A percentile compares a stretch with the other conserved stretches of the same genome.
Conservation (phyloP, 2,797 vertebrate species). For the Sebastes diploproa region DNA sequence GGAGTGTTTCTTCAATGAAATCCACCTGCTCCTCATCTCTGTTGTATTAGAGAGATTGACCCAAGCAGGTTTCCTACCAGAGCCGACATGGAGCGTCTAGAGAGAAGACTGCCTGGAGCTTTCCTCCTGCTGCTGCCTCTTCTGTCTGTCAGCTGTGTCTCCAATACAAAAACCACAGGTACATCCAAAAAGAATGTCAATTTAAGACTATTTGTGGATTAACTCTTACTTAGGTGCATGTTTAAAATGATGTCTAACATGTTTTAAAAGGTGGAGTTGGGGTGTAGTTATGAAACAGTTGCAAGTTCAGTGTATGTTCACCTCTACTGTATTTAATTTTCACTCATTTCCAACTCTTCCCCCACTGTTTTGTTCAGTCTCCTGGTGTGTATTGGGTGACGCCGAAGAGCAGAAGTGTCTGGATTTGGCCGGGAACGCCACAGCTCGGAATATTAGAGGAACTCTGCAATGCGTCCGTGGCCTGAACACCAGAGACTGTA, state of each 20-base stretch:
- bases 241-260: background rate
- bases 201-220: background rate
- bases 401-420: slow-evolving; percentile 84
- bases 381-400: slow-evolving; percentile 82
- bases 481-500: slow-evolving; percentile 77
- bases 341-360: background rate
- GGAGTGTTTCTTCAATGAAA: slow-evolving; percentile 40
- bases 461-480: slow-evolving; percentile 79
- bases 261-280: background rate
- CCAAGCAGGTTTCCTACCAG: slow-evolving; percentile 47
- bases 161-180: slow-evolving; percentile 75
- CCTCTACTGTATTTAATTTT: background rate
- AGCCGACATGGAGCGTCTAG: slow-evolving; percentile 72
- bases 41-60: slow-evolving; percentile 46
- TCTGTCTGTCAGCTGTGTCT: slow-evolving; percentile 61
- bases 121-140: slow-evolving; percentile 72
- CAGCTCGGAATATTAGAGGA: slow-evolving; percentile 75
- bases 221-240: background rate
- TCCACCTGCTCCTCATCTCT: slow-evolving; percentile 38
- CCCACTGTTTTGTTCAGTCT: slow-evolving; percentile 64
- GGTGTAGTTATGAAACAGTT: background rate
- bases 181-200: background rate
- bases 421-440: slow-evolving; percentile 81
- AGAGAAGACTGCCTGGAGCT: slow-evolving; percentile 54
- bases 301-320: background rate